phyloP scores from a whole-genome alignment of 1,140 invertebrate genomes.

The Ceratina calcarata region DNA sequence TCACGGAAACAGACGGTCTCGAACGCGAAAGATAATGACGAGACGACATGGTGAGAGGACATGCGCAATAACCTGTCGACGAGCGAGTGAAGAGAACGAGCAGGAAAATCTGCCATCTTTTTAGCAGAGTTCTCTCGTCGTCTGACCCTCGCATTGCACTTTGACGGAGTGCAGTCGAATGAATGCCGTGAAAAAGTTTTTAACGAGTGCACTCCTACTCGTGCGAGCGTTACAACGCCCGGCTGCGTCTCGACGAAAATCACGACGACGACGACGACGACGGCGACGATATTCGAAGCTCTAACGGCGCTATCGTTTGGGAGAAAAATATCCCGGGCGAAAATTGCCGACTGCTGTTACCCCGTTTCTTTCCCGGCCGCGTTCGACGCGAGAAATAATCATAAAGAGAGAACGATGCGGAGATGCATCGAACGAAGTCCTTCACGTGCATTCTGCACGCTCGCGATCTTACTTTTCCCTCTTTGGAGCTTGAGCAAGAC shows the following conservation, averaged over 20 bases:
- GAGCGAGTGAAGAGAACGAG: neutral
- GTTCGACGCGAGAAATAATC: neutral
- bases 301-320: slow-evolving; percentile 11
- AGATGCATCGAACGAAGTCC: neutral
- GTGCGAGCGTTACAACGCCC: slow-evolving; percentile 10
- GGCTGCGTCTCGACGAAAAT: slow-evolving; percentile 21
- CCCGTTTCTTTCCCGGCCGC: neutral
- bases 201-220: slow-evolving; percentile 42
- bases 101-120: slow-evolving; percentile 40
- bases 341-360: slow-evolving; percentile 22
- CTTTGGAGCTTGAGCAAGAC: neutral
- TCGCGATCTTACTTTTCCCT: neutral
- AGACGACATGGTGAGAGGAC: neutral
- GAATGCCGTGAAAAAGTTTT: slow-evolving; percentile 45
- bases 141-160: slow-evolving; percentile 39
- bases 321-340: slow-evolving; percentile 27
- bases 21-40: slow-evolving; percentile 38
- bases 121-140: slow-evolving; percentile 24
- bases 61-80: slow-evolving; percentile 22
- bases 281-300: slow-evolving; percentile 1
- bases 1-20: slow-evolving; percentile 1
- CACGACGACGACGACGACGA: slow-evolving; percentile 15
- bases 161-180: slow-evolving; percentile 45
- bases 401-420: too few species aligned
- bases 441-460: neutral